Evolutionary conservation across 2,113 vertebrate genomes (phyloP).

Genomic region (Dissostichus mawsoni): DNA sequence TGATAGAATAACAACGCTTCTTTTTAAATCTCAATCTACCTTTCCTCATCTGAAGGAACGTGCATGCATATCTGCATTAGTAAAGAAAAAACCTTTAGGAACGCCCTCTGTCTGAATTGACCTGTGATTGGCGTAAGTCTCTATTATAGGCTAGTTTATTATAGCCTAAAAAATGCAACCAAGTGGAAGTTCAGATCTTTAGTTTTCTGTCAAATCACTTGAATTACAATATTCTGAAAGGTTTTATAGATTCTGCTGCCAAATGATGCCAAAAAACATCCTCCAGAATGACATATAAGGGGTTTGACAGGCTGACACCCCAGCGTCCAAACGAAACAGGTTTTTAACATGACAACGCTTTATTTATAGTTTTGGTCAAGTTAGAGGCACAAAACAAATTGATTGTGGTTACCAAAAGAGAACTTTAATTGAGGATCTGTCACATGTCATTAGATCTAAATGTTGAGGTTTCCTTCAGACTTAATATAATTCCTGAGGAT

Average conservation of each 20-base stretch:
- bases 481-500: not conserved
- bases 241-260: no score
- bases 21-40: no score
- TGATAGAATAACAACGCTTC: not conserved
- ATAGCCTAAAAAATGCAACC: no score
- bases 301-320: no score
- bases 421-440: not conserved
- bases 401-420: not conserved
- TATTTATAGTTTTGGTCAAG: no score
- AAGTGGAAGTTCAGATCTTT: no score
- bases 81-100: not conserved
- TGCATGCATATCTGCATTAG: not conserved
- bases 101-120: not conserved
- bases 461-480: not conserved
- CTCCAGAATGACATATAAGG: no score
- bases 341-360: no score
- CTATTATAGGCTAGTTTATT: not conserved
- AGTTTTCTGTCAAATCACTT: no score
- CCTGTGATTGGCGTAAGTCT: not conserved
- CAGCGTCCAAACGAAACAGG: no score
- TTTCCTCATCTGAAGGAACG: not conserved
- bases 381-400: not conserved
- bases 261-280: no score
- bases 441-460: not conserved
- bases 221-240: no score